Evolutionary conservation across 2,797 vertebrate species (phyloP).

Genomic region (Pangasius mekongensis): DNA sequence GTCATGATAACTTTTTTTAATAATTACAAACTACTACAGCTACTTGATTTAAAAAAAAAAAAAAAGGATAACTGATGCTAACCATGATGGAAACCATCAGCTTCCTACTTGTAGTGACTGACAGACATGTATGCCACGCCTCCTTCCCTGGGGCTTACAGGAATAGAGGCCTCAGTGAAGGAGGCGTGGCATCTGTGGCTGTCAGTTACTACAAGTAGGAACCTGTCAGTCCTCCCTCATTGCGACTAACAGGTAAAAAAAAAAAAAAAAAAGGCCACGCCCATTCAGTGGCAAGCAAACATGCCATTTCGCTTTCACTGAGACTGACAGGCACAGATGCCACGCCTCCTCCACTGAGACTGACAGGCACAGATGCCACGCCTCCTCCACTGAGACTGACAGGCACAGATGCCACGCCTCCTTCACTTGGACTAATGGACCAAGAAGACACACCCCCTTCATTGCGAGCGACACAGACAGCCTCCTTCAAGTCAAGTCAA

Average conservation of each 20-base stretch:
- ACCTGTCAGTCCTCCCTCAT: not conserved
- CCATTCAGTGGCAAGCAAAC: not conserved
- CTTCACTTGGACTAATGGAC: not conserved
- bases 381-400: not conserved
- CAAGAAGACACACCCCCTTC: not conserved
- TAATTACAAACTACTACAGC: not conserved
- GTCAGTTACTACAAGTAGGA: not conserved
- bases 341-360: not conserved
- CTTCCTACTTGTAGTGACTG: not conserved
- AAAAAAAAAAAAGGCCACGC: not conserved
- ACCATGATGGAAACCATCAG: not conserved
- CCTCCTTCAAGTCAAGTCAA: not conserved
- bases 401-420: no score
- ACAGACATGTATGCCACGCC: not conserved
- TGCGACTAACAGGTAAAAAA: not conserved
- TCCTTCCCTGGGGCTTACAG: not conserved
- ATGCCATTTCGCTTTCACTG: slow-evolving; percentile 23
- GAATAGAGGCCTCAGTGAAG: not conserved
- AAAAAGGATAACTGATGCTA: not conserved
- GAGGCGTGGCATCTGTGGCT: not conserved
- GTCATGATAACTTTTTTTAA: not conserved
- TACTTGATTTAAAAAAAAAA: not conserved
- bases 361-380: not conserved
- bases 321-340: not conserved
- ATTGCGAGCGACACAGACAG: not conserved